Conservation (phyloP, 2,113 vertebrate genomes). For the Campylomormyrus tamandua region DNA sequence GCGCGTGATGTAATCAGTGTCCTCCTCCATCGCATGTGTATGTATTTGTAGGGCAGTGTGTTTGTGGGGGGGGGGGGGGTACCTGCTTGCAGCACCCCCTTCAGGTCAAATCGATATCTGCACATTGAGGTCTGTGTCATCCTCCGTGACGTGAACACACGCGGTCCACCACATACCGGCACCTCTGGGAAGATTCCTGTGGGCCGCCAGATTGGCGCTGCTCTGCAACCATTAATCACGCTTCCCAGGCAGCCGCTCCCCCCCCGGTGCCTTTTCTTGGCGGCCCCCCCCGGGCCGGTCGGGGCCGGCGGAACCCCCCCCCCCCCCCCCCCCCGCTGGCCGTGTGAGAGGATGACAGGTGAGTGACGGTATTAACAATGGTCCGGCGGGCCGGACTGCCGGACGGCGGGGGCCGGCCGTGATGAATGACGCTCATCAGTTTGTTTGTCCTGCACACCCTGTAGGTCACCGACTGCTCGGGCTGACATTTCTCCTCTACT, state of each 20-base stretch:
- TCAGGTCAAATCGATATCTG: neutral
- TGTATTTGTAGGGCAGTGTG: neutral
- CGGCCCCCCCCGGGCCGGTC: slow-evolving; percentile 25
- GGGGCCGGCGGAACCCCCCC: slow-evolving; percentile 13
- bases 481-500: slow-evolving; percentile 66
- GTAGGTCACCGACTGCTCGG: slow-evolving; percentile 60
- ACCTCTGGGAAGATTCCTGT: neutral
- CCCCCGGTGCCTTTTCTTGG: no score
- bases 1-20: neutral
- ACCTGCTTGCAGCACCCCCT: neutral
- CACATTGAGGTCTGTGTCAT: neutral
- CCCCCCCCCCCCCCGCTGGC: slow-evolving; percentile 10
- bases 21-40: neutral
- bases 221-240: slow-evolving; percentile 32
- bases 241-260: slow-evolving; percentile 22
- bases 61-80: neutral
- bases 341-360: slow-evolving; percentile 53
- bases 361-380: slow-evolving; percentile 61
- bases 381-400: slow-evolving; percentile 35
- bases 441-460: slow-evolving; percentile 62
- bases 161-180: neutral
- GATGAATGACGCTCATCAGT: slow-evolving; percentile 71
- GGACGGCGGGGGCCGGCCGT: slow-evolving; percentile 40
- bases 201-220: slow-evolving; percentile 15
- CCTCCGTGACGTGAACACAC: neutral